A percentile compares a stretch with the other conserved stretches of the same genome.
Evolutionary conservation across 2,113 vertebrate genomes (phyloP).

Genomic region (Microtus richardsoni): DNA sequence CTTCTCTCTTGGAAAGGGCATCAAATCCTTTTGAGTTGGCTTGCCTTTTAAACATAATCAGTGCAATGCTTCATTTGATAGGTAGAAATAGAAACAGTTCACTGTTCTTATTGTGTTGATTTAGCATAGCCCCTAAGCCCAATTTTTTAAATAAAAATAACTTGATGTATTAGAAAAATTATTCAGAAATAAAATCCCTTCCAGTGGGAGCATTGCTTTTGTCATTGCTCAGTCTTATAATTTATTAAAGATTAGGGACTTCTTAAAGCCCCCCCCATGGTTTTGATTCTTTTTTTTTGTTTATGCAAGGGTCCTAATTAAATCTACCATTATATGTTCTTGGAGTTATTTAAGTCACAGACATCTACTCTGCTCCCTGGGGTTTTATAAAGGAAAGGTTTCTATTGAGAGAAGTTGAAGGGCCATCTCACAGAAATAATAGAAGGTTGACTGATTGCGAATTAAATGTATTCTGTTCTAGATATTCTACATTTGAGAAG

Average conservation of each 20-base stretch:
- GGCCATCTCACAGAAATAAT: conserved; percentile 62
- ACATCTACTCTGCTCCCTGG: conserved; percentile 38
- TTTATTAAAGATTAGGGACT: conserved; percentile 56
- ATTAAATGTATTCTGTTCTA: conserved; percentile 63
- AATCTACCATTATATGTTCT: conserved; percentile 57
- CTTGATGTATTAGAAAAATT: conserved; percentile 10
- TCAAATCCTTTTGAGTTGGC: conserved; percentile 55
- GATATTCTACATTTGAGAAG: conserved; percentile 63
- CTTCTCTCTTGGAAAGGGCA: conserved; percentile 21
- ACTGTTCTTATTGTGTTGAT: conserved; percentile 47
- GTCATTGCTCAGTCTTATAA: conserved; percentile 32
- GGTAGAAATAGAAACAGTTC: conserved; percentile 5
- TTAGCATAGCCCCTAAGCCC: conserved; percentile 58
- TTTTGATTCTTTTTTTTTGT: conserved; percentile 41
- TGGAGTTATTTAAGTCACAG: conserved; percentile 60
- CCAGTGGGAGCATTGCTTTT: conserved; percentile 34
- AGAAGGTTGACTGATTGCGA: conserved; percentile 61
- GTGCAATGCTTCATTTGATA: conserved; percentile 41
- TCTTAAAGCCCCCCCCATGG: not conserved
- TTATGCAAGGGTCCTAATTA: conserved; percentile 45
- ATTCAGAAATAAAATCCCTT: conserved; percentile 51
- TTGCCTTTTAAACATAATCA: conserved; percentile 60
- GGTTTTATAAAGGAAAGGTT: conserved; percentile 66
- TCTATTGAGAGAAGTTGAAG: conserved; percentile 66
- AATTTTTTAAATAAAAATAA: conserved; percentile 40